A percentile compares a stretch with the other conserved stretches of the same genome.
Conservation (phyloP, 2,113 vertebrate genomes). For the Merops nubicus region DNA sequence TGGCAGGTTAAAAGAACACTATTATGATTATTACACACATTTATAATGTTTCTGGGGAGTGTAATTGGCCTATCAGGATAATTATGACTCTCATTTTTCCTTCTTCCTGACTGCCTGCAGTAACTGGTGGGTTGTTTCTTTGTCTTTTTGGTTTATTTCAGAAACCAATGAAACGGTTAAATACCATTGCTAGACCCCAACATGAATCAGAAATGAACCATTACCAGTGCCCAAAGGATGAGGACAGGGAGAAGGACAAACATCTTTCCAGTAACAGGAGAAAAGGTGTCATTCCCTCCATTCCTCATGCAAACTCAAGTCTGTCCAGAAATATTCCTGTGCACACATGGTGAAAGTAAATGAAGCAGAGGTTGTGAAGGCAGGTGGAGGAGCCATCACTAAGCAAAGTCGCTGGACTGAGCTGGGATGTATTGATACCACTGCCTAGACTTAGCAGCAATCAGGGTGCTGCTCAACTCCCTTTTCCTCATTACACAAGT, state of each 20-base stretch:
- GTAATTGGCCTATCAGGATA: not conserved
- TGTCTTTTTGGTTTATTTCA: not conserved
- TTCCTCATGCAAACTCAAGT: not conserved
- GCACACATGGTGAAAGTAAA: not conserved
- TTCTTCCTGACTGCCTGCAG: not conserved
- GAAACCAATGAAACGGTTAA: not conserved
- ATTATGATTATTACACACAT: not conserved
- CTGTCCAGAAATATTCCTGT: not conserved
- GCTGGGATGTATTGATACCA: accelerated
- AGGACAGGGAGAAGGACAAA: not conserved
- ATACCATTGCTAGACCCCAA: not conserved
- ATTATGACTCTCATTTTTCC: not conserved
- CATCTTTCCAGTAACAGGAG: not conserved
- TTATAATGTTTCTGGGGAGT: not conserved
- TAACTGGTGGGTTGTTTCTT: not conserved
- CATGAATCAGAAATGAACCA: not conserved
- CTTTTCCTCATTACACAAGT: not conserved
- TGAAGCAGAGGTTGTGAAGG: not conserved
- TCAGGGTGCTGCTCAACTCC: not conserved
- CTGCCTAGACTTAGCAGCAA: not conserved
- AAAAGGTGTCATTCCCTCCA: not conserved
- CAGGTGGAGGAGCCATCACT: not conserved
- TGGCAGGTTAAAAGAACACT: not conserved
- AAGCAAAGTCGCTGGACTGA: not conserved
- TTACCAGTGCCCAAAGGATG: not conserved